These are phyloP conservation scores for Syrista parreyssii DNA, from an alignment of 2,888 invertebrate genomes.

Conservation along the genomic window DNA sequence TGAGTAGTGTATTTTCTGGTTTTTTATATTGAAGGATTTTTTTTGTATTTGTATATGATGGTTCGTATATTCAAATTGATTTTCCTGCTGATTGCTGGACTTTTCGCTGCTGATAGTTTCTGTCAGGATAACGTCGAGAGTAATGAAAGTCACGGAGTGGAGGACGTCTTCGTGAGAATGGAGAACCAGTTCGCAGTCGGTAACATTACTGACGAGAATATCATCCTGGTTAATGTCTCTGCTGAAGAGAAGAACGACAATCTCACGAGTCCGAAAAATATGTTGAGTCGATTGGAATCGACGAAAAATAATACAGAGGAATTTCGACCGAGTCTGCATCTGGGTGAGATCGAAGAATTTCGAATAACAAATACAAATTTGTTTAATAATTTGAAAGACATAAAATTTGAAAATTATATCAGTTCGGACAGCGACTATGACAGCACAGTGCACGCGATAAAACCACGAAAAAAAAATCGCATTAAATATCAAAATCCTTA, in stretches of 20 bases:
- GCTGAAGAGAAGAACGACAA: background rate
- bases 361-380: constrained; percentile 23
- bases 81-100: constrained; percentile 14
- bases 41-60: background rate
- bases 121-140: constrained; percentile 3
- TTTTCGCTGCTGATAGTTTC: background rate
- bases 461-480: constrained; percentile 12
- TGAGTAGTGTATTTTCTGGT: background rate
- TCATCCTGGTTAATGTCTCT: background rate
- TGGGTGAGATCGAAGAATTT: constrained; percentile 45
- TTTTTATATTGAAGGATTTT: background rate
- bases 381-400: constrained; percentile 42
- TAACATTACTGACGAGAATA: constrained; percentile 8
- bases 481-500: constrained; percentile 25
- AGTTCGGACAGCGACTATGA: background rate
- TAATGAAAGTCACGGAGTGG: background rate
- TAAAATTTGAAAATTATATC: constrained; percentile 37
- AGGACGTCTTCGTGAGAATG: constrained; percentile 17
- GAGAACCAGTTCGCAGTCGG: constrained; percentile 20
- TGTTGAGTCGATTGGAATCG: background rate
- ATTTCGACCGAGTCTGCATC: constrained; percentile 50
- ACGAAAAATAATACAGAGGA: constrained; percentile 6
- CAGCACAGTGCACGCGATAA: background rate
- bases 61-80: background rate
- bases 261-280: background rate